Evolutionary conservation across 2,113 vertebrate species (phyloP), one percentile per base, ranked within the genome.

Genomic region (Gnathonemus longibarbis): DNA sequence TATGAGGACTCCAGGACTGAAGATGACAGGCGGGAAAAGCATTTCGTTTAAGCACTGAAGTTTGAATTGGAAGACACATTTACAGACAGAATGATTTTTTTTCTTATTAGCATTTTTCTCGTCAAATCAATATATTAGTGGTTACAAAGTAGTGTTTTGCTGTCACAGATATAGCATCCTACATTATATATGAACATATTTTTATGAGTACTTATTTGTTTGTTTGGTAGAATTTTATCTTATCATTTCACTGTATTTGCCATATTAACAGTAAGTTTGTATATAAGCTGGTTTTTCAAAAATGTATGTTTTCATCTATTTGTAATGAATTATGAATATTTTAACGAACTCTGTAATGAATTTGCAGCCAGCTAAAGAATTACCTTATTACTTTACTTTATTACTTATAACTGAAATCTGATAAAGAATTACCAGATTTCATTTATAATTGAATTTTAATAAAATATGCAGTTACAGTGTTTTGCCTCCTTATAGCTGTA

Each of bases 71-170:
- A 15, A 31, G 27, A n/a, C 11, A 24, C 46, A 48, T 85, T 49
- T 49, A 49, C 10, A 49, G 6, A 11, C 19, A 84, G 15, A 11
- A n/a, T 15, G 24, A 15, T 50, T 85, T 84, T 50, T 74, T 39
- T 74, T 35, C 83, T 39, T 11, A 39, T 77, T 77, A 45, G 83
- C 39, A 48, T 84, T 48, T 49, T 50, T n/a, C 84, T 49, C 5
- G 84, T 86, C 84, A 86, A 85, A 85, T 49, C 42, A 48, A 49
- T 86, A 48, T n/a, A 24, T 86, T 31, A 86, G 84, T 48, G 48
- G n/a, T 86, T 86, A 49, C 11, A 49, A 48, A 86, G 42, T 46
- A n/a, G 19, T 84, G 39, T 39, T 84, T 46, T 48, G 21, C n/a
- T 35, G 56, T 74, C 66, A 74, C n/a, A 35, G 66, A n/a, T 74